phyloP scores from a whole-genome alignment of 2,888 invertebrate species.

The Heliconius aoede region DNA sequence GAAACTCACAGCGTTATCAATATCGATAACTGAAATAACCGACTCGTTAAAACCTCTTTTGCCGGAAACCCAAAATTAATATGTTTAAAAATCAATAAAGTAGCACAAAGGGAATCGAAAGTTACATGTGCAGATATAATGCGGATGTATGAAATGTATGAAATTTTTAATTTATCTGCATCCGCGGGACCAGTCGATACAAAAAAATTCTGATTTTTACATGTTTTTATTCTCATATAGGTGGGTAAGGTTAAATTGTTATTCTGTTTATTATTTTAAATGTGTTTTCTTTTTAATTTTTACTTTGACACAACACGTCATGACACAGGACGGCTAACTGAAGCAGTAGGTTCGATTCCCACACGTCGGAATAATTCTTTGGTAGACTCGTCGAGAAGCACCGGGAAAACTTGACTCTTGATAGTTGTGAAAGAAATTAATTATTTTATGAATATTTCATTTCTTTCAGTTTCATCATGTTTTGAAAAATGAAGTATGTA shows the following conservation, averaged over 20 bases:
- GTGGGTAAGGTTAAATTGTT: background rate
- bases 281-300: too few species aligned
- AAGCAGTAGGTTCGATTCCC: too few species aligned
- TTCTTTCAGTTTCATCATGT: too few species aligned
- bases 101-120: conserved; percentile 31
- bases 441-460: too few species aligned
- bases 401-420: too few species aligned
- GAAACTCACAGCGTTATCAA: background rate
- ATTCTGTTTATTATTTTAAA: background rate
- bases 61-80: conserved; percentile 6
- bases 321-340: too few species aligned
- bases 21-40: background rate
- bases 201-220: conserved; percentile 29
- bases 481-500: conserved; percentile 26
- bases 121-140: conserved; percentile 13
- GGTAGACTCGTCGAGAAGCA: too few species aligned
- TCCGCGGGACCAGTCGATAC: conserved; percentile 22
- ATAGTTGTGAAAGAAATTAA: too few species aligned
- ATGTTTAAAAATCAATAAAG: conserved; percentile 33
- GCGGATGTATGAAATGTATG: conserved; percentile 26
- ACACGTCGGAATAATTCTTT: too few species aligned
- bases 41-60: conserved; percentile 10
- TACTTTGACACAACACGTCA: too few species aligned
- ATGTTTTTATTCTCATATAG: background rate
- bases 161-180: conserved; percentile 43